Base-by-base conservation (phyloP, 2,113 vertebrate species). In the Chloroceryle aenea region DNA sequence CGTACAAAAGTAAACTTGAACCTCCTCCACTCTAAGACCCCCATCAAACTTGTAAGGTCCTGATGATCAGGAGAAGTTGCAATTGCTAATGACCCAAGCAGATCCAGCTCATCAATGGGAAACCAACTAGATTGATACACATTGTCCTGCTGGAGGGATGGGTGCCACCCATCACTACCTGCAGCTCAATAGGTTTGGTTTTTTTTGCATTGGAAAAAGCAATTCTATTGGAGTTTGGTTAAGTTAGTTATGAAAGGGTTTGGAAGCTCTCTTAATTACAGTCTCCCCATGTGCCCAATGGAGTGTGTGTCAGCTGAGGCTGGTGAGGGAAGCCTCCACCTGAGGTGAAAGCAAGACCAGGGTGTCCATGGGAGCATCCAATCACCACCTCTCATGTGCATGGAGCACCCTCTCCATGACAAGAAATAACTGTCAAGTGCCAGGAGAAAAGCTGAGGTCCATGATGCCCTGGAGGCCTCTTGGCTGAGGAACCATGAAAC, bases 191-290 rank as follows among this genome's bases (percentile, higher is more conserved):
- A 69, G 77, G 36, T 12, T 40, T 40, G 77, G 36, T 12, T 40
- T 40, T 58, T 43, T 69, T 47, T 73, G 77, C 64, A 68, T 52
- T 52, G 69, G 88, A 53, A 69, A 20, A 89, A 67, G 73, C 61
- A 93, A 87, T 92, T 90, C 81, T 80, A 80, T 68, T 63, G 89
- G 68, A 80, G 73, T 34, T 89, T 91, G 30, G 64, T 87, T 95
- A 93, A 94, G 59, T 78, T 14, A 42, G 76, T 95, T 94, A 87
- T 53, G 56, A 71, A 94, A 87, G 78, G 62, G 64, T 85, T 90
- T 67, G 74, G 78, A 78, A 77, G 85, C 45, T 93, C 73, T 81
- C 76, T 66, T 69, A 85, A 95, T 89, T 91, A 67, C 69, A 82
- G 26, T 69, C 38, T 23, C 38, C n/a, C n/a, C 30, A 38, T 25